Conservation (phyloP, 2,113 vertebrate species). For the Jaculus jaculus region DNA sequence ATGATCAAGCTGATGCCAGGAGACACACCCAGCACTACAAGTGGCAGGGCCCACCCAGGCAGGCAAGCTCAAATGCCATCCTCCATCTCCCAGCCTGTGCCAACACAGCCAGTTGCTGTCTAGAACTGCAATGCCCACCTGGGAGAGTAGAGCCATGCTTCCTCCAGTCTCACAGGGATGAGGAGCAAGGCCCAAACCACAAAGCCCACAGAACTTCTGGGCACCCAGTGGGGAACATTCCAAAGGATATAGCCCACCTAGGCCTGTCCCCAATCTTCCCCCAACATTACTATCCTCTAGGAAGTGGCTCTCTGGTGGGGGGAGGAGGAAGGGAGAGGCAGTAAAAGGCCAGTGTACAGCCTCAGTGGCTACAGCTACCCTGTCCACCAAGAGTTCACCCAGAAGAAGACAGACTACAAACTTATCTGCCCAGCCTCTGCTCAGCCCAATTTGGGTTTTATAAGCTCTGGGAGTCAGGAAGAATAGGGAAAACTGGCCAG, state of each 20-base stretch:
- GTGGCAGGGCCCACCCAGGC: neutral
- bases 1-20: neutral
- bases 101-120: neutral
- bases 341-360: neutral
- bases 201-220: neutral
- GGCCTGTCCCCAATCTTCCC: neutral
- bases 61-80: neutral
- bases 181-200: neutral
- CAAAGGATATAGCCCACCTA: neutral
- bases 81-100: too few relatives aligned
- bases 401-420: neutral
- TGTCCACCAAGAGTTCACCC: neutral
- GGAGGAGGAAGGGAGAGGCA: rapidly evolving
- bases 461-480: neutral
- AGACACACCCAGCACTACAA: neutral
- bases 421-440: neutral
- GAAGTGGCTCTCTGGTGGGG: neutral
- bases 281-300: neutral
- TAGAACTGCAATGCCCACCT: neutral
- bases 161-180: neutral
- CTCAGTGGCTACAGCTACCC: neutral
- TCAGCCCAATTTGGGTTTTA: neutral
- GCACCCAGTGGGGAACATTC: neutral
- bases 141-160: rapidly evolving
- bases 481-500: neutral